Evolutionary conservation across 2,888 invertebrate species (phyloP), one percentile per base, ranked within the genome.

Genomic region (Sabellastarte sp.): DNA sequence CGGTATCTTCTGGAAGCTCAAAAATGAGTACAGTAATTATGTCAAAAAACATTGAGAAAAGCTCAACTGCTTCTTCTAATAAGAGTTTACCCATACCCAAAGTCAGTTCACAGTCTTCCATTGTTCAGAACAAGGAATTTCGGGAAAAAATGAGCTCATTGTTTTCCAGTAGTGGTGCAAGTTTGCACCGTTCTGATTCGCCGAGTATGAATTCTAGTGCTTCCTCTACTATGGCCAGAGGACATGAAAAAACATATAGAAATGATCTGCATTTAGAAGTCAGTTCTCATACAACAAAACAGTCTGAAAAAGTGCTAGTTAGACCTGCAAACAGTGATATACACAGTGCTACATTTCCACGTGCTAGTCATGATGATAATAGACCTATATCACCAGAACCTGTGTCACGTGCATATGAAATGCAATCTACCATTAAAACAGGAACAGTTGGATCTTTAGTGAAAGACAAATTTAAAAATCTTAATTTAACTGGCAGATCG

Each of bases 391-490:
- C 32, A 32, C 55, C 55, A 26, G 29, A 4, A 20, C 56, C 61
- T 2, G 50, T 51, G 2, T 61, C 65, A 3, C 53, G 61, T 4
- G 31, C 58, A 20, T 32, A 58, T 29, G 63, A 63, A 50, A 50
- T 61, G 26, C 26, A 57, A n/a, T 56, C 50, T 10, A 55, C 59
- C n/a, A 60, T 66, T 5, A 41, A 52, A 24, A 26, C 32, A 2
- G 66, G 66, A 28, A 63, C 53, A 24, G 66, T 66, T 32, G 57
- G 57, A 20, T 32, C 28, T 3, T 57, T 66, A n/a, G 59, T 64
- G 20, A 53, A 59, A 29, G 63, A 58, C 41, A 55, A 32, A 24
- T 67, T 67, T 51, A 61, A 62, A 55, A 56, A 61, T 32, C 32
- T 63, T 26, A 55, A 52, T n/a, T 61, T 67, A 24, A 67, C 67